A percentile compares a stretch with the other conserved stretches of the same genome.
These are phyloP conservation scores for Phymanthus crucifer DNA, from an alignment of 92 coral and sea anemone species.

Conservation along the genomic window DNA sequence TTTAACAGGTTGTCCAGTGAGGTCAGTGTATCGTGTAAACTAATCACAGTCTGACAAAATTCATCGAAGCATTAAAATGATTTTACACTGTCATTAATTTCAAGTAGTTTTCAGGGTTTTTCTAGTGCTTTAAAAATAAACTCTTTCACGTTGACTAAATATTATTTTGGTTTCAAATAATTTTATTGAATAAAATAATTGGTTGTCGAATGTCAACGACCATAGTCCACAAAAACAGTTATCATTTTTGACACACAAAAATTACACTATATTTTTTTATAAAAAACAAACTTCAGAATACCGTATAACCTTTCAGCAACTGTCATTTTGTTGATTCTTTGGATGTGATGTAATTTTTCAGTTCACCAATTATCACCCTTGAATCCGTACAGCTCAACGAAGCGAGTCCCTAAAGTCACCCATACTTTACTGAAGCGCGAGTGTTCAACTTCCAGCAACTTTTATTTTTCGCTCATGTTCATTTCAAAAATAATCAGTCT, in stretches of 20 bases:
- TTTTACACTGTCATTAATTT: not conserved
- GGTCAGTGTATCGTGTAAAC: not conserved
- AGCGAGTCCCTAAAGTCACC: constrained; percentile 1
- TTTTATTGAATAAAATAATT: not conserved
- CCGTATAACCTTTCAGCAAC: not conserved
- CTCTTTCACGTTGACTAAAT: not conserved
- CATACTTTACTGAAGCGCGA: not conserved
- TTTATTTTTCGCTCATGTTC: constrained; percentile 4
- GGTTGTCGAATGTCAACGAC: too few relatives aligned
- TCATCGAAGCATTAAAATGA: not conserved
- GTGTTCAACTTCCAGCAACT: not conserved
- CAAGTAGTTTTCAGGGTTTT: not conserved
- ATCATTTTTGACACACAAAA: not conserved
- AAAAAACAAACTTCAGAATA: not conserved
- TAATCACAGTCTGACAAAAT: not conserved
- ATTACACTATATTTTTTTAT: not conserved
- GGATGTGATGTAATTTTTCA: constrained; percentile 26
- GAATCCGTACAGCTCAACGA: not conserved
- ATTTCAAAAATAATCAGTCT: not conserved
- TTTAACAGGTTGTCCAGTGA: not conserved
- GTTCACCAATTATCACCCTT: not conserved
- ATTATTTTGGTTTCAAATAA: not conserved
- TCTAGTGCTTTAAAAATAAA: not conserved
- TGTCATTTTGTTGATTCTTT: constrained; percentile 17
- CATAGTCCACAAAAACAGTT: not conserved